A percentile compares a stretch with the other conserved stretches of the same genome.
Conservation (phyloP, 2,888 invertebrate species). For the Diaprepes abbreviatus region DNA sequence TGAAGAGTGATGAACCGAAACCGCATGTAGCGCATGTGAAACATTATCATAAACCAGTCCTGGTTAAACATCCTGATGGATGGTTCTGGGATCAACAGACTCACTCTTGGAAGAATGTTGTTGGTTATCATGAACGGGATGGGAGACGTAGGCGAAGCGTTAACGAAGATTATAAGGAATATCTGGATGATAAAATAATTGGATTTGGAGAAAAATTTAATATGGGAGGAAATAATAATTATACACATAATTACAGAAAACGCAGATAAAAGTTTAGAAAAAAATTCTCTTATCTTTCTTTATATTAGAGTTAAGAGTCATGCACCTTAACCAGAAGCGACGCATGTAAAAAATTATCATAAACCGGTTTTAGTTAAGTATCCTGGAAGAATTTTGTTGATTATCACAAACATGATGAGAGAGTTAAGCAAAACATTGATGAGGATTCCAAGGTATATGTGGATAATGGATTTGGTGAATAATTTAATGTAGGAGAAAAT, state of each 20-base stretch:
- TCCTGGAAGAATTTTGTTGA: no score
- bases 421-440: no score
- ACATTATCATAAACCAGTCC: slow-evolving; percentile 62
- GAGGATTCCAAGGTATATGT: no score
- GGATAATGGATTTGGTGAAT: no score
- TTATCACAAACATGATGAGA: no score
- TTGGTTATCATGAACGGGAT: slow-evolving; percentile 44
- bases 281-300: no score
- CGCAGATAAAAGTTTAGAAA: not conserved
- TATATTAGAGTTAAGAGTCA: no score
- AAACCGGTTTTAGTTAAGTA: no score
- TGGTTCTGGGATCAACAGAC: slow-evolving; percentile 74
- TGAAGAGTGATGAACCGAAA: slow-evolving; percentile 56
- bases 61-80: slow-evolving; percentile 67
- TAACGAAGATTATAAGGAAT: slow-evolving; percentile 47
- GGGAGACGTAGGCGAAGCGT: slow-evolving; percentile 57
- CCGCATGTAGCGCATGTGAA: slow-evolving; percentile 59
- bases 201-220: slow-evolving; percentile 59
- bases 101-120: slow-evolving; percentile 70
- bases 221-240: slow-evolving; percentile 59
- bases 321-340: no score
- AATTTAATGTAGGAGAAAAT: no score
- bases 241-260: slow-evolving; percentile 7
- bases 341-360: no score
- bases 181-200: slow-evolving; percentile 48